phyloP scores from a whole-genome alignment of 2,888 invertebrate species.

The Tuberolachnus salignus region DNA sequence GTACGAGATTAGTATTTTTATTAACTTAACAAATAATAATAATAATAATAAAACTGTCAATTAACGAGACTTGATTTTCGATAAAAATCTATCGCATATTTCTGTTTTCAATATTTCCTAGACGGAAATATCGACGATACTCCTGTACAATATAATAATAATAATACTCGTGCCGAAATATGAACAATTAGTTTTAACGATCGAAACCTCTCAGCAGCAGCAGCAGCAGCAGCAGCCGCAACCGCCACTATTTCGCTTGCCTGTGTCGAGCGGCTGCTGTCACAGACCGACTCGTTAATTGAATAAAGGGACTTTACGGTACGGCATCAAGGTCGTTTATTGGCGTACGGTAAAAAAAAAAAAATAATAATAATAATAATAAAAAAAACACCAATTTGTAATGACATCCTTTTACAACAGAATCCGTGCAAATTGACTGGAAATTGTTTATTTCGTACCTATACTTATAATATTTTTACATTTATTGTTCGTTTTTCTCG shows the following conservation, averaged over 20 bases:
- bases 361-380: too few relatives aligned
- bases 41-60: too few relatives aligned
- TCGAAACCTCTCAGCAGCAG: constrained; percentile 3
- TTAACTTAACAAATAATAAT: too few relatives aligned
- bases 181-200: constrained; percentile 28
- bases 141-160: too few relatives aligned
- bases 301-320: constrained; percentile 50
- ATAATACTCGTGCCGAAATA: neutral
- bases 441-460: constrained; percentile 1
- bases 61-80: too few relatives aligned
- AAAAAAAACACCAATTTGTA: constrained; percentile 14
- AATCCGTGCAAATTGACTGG: constrained; percentile 2
- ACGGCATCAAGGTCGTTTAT: constrained; percentile 35
- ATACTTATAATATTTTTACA: too few relatives aligned
- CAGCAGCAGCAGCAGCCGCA: neutral
- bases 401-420: constrained; percentile 15
- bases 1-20: too few relatives aligned
- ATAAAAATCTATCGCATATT: too few relatives aligned
- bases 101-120: too few relatives aligned
- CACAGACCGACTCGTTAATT: constrained; percentile 13
- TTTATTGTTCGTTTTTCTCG: neutral
- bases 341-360: neutral
- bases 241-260: neutral
- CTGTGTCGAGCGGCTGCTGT: constrained; percentile 1
- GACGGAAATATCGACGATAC: too few relatives aligned